Conservation (phyloP, 2,888 invertebrate genomes). For the Oxyteleia sp. region DNA sequence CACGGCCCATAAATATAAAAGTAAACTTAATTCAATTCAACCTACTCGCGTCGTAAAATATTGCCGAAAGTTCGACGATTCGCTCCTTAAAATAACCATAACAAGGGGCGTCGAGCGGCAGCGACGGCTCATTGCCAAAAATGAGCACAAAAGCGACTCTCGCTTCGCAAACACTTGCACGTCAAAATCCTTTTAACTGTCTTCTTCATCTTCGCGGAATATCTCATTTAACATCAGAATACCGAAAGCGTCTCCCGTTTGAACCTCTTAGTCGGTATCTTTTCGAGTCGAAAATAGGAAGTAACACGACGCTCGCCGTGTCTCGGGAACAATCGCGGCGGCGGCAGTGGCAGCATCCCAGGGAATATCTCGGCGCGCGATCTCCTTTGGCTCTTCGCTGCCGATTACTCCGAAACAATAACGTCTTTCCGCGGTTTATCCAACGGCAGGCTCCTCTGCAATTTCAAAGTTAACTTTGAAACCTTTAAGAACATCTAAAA, state of each 20-base stretch:
- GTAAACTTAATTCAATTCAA: background rate
- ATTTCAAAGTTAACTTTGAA: constrained; percentile 65
- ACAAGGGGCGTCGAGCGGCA: constrained; percentile 10
- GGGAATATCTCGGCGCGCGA: constrained; percentile 44
- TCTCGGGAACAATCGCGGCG: constrained; percentile 41
- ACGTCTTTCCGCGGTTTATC: constrained; percentile 64
- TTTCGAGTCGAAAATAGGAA: constrained; percentile 36
- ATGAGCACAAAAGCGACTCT: constrained; percentile 1
- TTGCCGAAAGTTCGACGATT: background rate
- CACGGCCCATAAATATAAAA: constrained; percentile 2
- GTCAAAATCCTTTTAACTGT: constrained; percentile 36
- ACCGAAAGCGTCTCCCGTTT: background rate
- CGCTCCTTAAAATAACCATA: constrained; percentile 38
- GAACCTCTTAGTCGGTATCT: constrained; percentile 24
- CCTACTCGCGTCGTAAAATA: background rate
- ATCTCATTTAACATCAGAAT: constrained; percentile 53
- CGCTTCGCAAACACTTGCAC: constrained; percentile 30
- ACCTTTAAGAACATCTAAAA: too few relatives aligned
- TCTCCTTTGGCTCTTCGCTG: constrained; percentile 42
- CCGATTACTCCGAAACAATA: constrained; percentile 66
- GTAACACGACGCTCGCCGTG: constrained; percentile 23
- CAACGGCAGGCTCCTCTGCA: constrained; percentile 46
- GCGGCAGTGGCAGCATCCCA: too few relatives aligned
- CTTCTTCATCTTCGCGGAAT: constrained; percentile 36
- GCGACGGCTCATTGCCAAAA: constrained; percentile 16